Evolutionary conservation across 1,140 invertebrate genomes (phyloP), one percentile per base, ranked within the genome.

Genomic region (Drosophila pectinifera): DNA sequence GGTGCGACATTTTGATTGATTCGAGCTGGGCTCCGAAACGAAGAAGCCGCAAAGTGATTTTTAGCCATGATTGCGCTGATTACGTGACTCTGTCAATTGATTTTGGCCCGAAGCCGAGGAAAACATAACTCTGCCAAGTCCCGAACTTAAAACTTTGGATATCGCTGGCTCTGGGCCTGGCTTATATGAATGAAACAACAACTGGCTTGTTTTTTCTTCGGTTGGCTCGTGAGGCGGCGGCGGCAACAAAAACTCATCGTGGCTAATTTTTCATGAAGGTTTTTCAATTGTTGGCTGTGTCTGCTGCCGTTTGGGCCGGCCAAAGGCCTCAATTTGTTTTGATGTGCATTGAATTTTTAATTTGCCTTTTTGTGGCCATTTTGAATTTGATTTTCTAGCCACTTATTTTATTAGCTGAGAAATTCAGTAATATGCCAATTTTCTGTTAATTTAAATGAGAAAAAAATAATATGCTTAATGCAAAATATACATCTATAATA

Each of bases 231-330:
- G 79, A 43, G 39, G 28, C 28, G 16, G 48, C 16, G 73, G 67
- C 58, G 56, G 63, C 65, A 75, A 58, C 41, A 45, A 62, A 16
- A 46, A 55, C 58, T 54, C 34, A 61, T 83, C 75, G 83, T 88
- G 83, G 75, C 64, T 86, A 88, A 86, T 83, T 86, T 86, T 88
- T 89, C 67, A 89, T 88, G 83, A 88, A 89, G 83, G 84, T 88
- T 88, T 86, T 83, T 88, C 73, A 78, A 67, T 81, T 74, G 81
- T 68, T 54, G 70, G 48, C 34, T 38, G 57, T 24, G 57, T 24
- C 22, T 24, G 43, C 43, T 70, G 64, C 54, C 34, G 67, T 77
- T 69, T 77, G 75, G 70, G 81, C 59, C 59, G 81, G 79, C 69
- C 79, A 85, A 85, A 85, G 82, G 82, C 82, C 82, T 85, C 78